Base-by-base conservation (phyloP, 2,113 vertebrate species). In the Sturnus vulgaris region DNA sequence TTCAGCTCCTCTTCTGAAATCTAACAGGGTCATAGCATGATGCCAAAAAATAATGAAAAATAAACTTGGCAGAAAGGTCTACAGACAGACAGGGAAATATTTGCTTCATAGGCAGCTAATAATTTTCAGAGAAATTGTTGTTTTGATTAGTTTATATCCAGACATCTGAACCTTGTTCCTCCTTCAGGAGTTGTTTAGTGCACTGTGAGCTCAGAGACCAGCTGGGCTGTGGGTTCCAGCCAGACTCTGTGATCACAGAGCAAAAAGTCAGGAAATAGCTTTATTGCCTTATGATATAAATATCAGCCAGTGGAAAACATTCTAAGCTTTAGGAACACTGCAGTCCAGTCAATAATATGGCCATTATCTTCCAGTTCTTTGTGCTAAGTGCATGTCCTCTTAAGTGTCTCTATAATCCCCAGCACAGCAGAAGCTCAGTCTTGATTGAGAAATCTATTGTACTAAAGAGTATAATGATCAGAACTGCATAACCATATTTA, bases 71-170 rank as follows among this genome's bases (percentile, higher is more conserved):
- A 91, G 47, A 90, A 92, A 92, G 65, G 55, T 63, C 69, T 91
- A 69, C 73, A 96, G 81, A 88, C 66, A 95, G 82, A 90, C 73
- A 70, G 59, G 76, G 94, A 91, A 93, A 92, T 86, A 94, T 82
- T 96, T 96, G 57, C 70, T 93, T 96, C 84, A 69, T 42, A 77
- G 75, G 70, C 86, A 96, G 86, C 52, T 94, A 94, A 93, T 95
- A 92, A 92, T 97, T 93, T 96, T 86, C 83, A 84, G 46, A 69
- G 89, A 92, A 94, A 89, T 52, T 61, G 65, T 78, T 93, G 61
- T 93, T 97, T 95, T 95, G 64, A 86, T 95, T 92, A 92, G 82
- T 92, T 96, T 90, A 65, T 64, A 75, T 82, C 95, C 78, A 90
- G 89, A 85, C 75, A 91, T 95, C 82, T 66, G 82, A 95, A 95